Evolutionary conservation across 2,888 invertebrate genomes (phyloP).

Genomic region (Ferrisia virgata): DNA sequence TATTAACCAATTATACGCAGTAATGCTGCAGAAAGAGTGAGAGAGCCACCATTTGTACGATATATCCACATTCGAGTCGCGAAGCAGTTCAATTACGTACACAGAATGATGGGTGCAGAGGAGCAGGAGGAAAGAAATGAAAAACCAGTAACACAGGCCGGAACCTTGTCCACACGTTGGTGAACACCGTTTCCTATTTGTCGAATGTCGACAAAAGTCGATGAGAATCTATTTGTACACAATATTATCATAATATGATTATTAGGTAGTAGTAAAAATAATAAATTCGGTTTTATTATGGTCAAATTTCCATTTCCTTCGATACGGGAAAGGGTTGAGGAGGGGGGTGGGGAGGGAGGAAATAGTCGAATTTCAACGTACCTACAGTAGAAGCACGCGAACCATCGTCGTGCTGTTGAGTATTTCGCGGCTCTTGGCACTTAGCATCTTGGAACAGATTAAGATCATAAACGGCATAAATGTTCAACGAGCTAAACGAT

Average conservation of each 20-base stretch:
- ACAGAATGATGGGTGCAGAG: not conserved
- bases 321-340: too few species aligned
- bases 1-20: conserved; percentile 38
- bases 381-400: not conserved
- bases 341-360: too few species aligned
- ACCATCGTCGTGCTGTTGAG: not conserved
- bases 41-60: not conserved
- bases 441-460: not conserved
- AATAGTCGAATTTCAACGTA: too few species aligned
- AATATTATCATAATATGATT: too few species aligned
- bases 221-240: not conserved
- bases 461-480: not conserved
- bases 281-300: not conserved
- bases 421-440: not conserved
- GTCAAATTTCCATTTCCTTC: not conserved
- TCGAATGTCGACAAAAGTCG: not conserved
- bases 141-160: not conserved
- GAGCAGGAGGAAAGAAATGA: not conserved
- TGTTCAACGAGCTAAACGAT: conserved; percentile 4
- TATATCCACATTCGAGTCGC: too few species aligned
- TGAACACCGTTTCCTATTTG: not conserved
- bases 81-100: not conserved
- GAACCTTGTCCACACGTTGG: not conserved
- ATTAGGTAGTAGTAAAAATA: too few species aligned
- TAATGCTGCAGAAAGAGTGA: not conserved